Evolutionary conservation across 2,888 invertebrate species (phyloP).

Genomic region (Lasioglossum vierecki): DNA sequence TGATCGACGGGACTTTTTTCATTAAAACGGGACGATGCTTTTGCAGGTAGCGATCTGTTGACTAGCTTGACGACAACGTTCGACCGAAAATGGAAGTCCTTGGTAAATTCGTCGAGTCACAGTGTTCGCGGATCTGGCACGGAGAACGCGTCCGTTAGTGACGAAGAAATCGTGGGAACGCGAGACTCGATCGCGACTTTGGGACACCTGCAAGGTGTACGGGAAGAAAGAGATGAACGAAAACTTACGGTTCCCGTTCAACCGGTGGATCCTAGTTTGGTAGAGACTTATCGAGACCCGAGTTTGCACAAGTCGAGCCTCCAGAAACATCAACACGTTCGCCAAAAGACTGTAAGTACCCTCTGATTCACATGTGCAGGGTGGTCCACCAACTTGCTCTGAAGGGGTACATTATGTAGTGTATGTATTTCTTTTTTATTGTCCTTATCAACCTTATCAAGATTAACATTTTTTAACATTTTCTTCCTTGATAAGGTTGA

Average conservation of each 20-base stretch:
- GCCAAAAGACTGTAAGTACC: conserved; percentile 76
- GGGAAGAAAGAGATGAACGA: conserved; percentile 42
- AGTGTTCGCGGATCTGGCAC: conserved; percentile 20
- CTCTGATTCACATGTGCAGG: too few relatives aligned
- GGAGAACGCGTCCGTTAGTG: conserved; percentile 73
- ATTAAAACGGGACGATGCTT: conserved; percentile 12
- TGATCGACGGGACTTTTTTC: neutral
- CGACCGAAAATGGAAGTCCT: conserved; percentile 92
- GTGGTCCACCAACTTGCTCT: too few relatives aligned
- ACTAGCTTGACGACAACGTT: conserved; percentile 93
- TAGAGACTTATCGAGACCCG: conserved; percentile 79
- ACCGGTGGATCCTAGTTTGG: conserved; percentile 50
- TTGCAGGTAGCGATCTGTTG: conserved; percentile 92
- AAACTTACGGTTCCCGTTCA: conserved; percentile 42
- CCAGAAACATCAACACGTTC: conserved; percentile 74
- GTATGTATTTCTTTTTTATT: too few relatives aligned
- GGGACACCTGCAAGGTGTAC: conserved; percentile 2
- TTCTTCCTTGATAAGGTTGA: too few relatives aligned
- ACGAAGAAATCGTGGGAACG: conserved; percentile 42
- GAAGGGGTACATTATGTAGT: too few relatives aligned
- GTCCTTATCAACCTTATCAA: too few relatives aligned
- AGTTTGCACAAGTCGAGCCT: conserved; percentile 79
- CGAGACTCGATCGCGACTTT: conserved; percentile 9
- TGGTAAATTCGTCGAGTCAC: conserved; percentile 86
- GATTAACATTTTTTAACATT: too few relatives aligned